Evolutionary conservation across 2,113 vertebrate species (phyloP).

Genomic region (Colossoma macropomum): DNA sequence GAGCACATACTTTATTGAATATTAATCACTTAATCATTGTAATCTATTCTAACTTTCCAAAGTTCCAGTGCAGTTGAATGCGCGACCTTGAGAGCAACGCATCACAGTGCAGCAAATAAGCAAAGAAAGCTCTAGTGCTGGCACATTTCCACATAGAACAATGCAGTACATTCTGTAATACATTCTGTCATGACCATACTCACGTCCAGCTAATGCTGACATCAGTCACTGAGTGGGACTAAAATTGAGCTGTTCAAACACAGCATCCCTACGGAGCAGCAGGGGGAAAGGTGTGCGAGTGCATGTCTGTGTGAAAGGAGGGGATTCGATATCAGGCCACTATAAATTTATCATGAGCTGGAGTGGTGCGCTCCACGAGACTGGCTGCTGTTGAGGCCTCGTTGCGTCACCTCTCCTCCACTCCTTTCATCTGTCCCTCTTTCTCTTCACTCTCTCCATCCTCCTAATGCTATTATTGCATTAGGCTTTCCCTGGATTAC

Average conservation of each 20-base stretch:
- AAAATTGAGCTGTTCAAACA: not conserved
- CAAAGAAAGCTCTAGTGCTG: not conserved
- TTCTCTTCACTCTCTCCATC: conserved; percentile 62
- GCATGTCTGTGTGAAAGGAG: not conserved
- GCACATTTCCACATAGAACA: not conserved
- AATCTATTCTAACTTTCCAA: not conserved
- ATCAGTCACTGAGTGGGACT: not conserved
- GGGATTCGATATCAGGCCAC: conserved; percentile 22
- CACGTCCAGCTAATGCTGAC: not conserved
- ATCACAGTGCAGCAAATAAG: not conserved
- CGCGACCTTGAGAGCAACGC: not conserved
- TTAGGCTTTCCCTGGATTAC: conserved; percentile 71
- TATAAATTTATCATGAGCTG: conserved; percentile 69
- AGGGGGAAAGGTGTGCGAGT: conserved; percentile 1
- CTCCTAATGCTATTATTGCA: conserved; percentile 74
- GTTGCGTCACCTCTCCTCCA: conserved; percentile 72
- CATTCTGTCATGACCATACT: not conserved
- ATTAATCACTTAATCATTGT: not conserved
- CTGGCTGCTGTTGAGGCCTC: conserved; percentile 71
- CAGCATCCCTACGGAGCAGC: not conserved
- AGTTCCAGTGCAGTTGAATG: not conserved
- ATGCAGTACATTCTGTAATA: not conserved
- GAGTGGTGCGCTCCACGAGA: conserved; percentile 62
- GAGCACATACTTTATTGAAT: not conserved
- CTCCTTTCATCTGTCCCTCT: conserved; percentile 68